phyloP scores from a whole-genome alignment of 2,113 vertebrate species.

The Heloderma charlesbogerti region DNA sequence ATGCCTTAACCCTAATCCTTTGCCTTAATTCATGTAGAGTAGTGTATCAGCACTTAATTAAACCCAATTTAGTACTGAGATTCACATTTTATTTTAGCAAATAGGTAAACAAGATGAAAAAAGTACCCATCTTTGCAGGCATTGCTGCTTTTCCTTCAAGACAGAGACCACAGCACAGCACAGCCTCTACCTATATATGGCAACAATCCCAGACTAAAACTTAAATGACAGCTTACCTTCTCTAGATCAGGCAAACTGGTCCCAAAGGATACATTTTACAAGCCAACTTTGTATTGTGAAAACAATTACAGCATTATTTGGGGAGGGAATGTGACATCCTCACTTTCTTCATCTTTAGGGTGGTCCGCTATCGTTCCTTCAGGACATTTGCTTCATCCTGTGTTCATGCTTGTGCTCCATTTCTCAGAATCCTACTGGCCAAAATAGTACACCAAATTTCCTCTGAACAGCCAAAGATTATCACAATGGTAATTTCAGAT shows the following conservation, averaged over 20 bases:
- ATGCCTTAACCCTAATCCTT: too few relatives aligned
- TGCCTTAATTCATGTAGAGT: not conserved
- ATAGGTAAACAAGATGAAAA: accelerated
- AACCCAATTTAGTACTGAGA: not conserved
- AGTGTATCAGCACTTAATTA: not conserved
- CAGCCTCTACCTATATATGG: not conserved
- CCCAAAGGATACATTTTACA: not conserved
- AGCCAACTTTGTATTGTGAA: not conserved
- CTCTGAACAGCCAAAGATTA: not conserved
- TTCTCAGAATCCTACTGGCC: not conserved
- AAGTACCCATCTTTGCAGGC: not conserved
- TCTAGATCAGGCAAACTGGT: not conserved
- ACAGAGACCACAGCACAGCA: not conserved
- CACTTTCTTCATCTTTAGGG: not conserved
- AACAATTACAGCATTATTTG: not conserved
- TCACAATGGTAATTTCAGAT: not conserved
- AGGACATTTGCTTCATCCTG: not conserved
- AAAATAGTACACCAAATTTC: not conserved
- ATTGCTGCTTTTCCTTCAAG: not conserved
- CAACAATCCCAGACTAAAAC: not conserved
- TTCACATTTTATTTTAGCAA: not conserved
- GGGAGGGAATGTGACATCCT: not conserved
- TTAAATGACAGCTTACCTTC: not conserved
- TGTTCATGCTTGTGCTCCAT: not conserved
- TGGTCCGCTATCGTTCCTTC: not conserved